These are phyloP conservation scores for Trachemys scripta DNA, from an alignment of 2,113 vertebrate genomes.

Conservation along the genomic window DNA sequence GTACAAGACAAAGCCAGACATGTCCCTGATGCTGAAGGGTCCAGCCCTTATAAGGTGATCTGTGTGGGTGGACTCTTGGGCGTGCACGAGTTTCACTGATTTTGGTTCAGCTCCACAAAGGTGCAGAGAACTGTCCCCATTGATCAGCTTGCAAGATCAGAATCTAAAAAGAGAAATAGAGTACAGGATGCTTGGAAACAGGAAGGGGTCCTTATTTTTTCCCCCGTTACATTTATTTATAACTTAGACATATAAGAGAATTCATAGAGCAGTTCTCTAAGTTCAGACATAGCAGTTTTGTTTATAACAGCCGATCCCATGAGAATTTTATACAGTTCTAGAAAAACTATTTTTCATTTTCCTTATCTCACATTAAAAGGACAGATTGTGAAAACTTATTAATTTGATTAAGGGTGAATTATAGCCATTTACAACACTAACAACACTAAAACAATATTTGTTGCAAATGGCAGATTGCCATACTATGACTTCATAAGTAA, in stretches of 20 bases:
- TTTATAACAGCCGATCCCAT: neutral
- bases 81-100: neutral
- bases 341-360: neutral
- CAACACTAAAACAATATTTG: neutral
- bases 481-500: too few species aligned
- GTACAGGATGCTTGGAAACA: neutral
- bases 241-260: too few species aligned
- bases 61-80: neutral
- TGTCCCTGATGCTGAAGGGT: neutral
- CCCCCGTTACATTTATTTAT: neutral
- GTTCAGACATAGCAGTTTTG: neutral
- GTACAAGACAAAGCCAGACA: neutral
- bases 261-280: too few species aligned
- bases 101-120: neutral
- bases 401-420: neutral
- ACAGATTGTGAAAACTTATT: neutral
- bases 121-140: neutral
- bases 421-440: neutral
- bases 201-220: neutral
- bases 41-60: neutral
- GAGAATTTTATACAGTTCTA: neutral
- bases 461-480: neutral
- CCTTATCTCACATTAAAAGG: neutral
- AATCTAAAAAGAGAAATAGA: neutral
- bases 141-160: neutral